A percentile compares a stretch with the other conserved stretches of the same genome.
Evolutionary conservation across 2,888 invertebrate species (phyloP).

Genomic region (Eurytoma californica): DNA sequence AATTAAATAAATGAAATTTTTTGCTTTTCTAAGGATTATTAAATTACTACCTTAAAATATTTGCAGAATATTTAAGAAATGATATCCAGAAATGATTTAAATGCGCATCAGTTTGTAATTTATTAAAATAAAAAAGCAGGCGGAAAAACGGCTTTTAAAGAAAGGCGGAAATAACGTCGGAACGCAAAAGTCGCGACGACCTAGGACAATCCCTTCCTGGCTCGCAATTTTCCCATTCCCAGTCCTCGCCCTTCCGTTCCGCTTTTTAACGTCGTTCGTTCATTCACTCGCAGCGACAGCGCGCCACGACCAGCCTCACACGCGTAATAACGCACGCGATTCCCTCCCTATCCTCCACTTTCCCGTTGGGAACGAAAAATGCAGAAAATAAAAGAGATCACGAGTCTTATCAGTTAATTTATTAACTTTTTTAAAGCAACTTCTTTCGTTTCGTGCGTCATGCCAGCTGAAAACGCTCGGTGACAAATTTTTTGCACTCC

Average conservation of each 20-base stretch:
- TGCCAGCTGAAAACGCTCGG: too few species aligned
- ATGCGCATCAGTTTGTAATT: too few species aligned
- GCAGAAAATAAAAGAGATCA: conserved; percentile 17
- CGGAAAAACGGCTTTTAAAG: background rate
- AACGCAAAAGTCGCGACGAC: background rate
- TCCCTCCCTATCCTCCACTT: background rate
- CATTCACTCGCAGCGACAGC: conserved; percentile 37
- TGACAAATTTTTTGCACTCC: too few species aligned
- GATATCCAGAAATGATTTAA: too few species aligned
- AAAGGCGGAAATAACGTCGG: background rate
- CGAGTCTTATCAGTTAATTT: conserved; percentile 24
- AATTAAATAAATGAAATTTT: too few species aligned
- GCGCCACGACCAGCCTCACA: background rate
- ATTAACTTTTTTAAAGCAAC: background rate
- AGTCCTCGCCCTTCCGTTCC: conserved; percentile 51
- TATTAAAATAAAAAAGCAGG: background rate
- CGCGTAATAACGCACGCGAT: conserved; percentile 22
- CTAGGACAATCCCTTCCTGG: conserved; percentile 13
- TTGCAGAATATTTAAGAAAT: too few species aligned
- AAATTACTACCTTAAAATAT: too few species aligned
- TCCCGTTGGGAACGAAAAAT: background rate
- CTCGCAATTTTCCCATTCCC: conserved; percentile 35
- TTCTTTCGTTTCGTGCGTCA: too few species aligned
- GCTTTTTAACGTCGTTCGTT: conserved; percentile 52
- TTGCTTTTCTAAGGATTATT: too few species aligned